Evolutionary conservation across 2,113 vertebrate genomes (phyloP).

Genomic region (Nansenia antarctica): DNA sequence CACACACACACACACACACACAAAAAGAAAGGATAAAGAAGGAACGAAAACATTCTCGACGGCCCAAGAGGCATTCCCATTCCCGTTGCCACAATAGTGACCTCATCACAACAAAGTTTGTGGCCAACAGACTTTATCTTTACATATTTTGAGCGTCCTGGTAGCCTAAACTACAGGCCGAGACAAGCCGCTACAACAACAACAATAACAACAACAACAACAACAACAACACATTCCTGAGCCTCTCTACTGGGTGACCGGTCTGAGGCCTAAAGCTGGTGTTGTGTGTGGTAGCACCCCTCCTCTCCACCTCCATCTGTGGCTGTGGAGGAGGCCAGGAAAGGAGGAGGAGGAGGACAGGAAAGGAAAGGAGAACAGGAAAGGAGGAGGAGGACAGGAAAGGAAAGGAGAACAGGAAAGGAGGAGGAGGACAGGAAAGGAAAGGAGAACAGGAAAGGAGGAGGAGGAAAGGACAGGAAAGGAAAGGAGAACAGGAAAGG

Average conservation of each 20-base stretch:
- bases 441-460: background rate
- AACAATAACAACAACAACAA: background rate
- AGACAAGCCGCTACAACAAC: background rate
- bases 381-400: background rate
- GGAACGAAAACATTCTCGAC: too few species aligned
- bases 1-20: too few species aligned
- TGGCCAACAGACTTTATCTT: too few species aligned
- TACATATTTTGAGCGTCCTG: too few species aligned
- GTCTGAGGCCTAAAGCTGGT: constrained; percentile 5
- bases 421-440: background rate
- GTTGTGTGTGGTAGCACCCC: constrained; percentile 2
- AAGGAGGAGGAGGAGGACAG: background rate
- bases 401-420: too few species aligned
- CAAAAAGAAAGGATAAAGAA: too few species aligned
- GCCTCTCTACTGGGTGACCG: background rate
- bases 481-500: too few species aligned
- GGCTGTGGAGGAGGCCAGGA: background rate
- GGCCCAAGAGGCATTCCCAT: too few species aligned
- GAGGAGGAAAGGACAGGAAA: background rate
- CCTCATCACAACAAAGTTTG: too few species aligned
- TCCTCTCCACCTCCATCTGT: background rate
- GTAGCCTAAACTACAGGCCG: too few species aligned
- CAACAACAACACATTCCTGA: constrained; percentile 9
- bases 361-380: background rate
- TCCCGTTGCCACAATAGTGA: too few species aligned